Evolutionary conservation across 1,140 invertebrate genomes (phyloP).

Genomic region (Homalodisca vitripennis): DNA sequence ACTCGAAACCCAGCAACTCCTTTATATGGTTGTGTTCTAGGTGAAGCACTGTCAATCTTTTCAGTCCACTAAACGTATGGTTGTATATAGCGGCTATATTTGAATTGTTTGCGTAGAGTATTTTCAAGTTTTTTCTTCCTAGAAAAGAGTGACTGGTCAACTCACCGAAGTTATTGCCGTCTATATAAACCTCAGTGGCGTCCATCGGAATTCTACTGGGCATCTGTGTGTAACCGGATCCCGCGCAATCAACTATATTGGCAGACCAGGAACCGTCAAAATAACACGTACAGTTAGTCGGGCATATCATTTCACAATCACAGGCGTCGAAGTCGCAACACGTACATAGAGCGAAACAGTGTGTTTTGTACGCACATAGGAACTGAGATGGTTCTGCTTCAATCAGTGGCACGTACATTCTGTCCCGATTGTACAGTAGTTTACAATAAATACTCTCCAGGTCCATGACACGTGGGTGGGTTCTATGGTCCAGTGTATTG

Average conservation of each 20-base stretch:
- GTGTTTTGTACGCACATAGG: constrained; percentile 87
- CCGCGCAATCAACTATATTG: constrained; percentile 90
- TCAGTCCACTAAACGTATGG: constrained; percentile 85
- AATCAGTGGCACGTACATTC: constrained; percentile 76
- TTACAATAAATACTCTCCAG: constrained; percentile 89
- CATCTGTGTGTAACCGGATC: constrained; percentile 73
- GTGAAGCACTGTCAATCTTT: constrained; percentile 73
- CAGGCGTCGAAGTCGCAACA: constrained; percentile 95
- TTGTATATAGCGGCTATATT: constrained; percentile 82
- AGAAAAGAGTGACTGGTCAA: constrained; percentile 88
- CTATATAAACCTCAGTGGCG: constrained; percentile 88
- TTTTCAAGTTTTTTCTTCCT: constrained; percentile 82
- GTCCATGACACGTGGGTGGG: constrained; percentile 88
- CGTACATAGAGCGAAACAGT: constrained; percentile 90
- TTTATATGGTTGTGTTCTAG: constrained; percentile 82
- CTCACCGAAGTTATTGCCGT: constrained; percentile 85
- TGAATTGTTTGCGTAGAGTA: constrained; percentile 85
- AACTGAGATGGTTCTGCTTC: constrained; percentile 86
- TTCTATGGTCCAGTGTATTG: constrained; percentile 64
- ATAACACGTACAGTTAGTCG: constrained; percentile 90
- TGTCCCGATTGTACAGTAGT: constrained; percentile 79
- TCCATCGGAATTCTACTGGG: constrained; percentile 91
- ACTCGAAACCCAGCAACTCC: constrained; percentile 77
- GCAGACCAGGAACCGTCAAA: constrained; percentile 92
- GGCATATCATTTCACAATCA: constrained; percentile 94